Evolutionary conservation across 2,797 vertebrate species (phyloP).

Genomic region (Anolis apletophallus): DNA sequence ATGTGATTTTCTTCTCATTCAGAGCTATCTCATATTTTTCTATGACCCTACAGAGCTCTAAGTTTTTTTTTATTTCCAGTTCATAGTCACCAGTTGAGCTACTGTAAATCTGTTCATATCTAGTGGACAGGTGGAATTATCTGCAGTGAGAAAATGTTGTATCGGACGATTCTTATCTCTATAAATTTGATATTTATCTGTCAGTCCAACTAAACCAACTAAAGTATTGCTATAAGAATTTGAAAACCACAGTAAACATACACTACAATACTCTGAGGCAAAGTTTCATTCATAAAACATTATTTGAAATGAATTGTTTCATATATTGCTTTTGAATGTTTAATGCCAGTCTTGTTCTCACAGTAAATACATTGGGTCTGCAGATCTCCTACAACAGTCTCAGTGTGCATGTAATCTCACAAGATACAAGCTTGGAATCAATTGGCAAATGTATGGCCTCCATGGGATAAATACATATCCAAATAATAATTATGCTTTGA

Average conservation of each 20-base stretch:
- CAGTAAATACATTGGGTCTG: constrained; percentile 16
- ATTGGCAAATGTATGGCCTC: constrained; percentile 42
- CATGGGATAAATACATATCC: constrained; percentile 37
- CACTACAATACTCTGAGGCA: constrained; percentile 20
- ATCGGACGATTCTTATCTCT: constrained; percentile 1
- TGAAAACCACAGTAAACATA: constrained; percentile 7
- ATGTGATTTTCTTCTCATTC: neutral
- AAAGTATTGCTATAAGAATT: constrained; percentile 4
- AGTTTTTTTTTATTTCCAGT: too few species aligned
- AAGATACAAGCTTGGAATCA: constrained; percentile 49
- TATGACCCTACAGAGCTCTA: neutral
- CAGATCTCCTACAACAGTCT: constrained; percentile 18
- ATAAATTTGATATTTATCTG: constrained; percentile 15
- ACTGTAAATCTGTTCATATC: neutral
- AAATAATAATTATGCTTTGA: constrained; percentile 29
- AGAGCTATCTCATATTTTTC: neutral
- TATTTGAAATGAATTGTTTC: constrained; percentile 33
- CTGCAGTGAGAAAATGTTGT: neutral
- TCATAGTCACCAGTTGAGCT: neutral
- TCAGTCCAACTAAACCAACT: constrained; percentile 7
- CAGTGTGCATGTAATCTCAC: constrained; percentile 8
- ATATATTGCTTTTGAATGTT: constrained; percentile 44
- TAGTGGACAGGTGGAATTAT: neutral
- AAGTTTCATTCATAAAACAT: constrained; percentile 36
- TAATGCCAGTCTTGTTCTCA: constrained; percentile 30